A percentile compares a stretch with the other conserved stretches of the same genome.
These are phyloP conservation scores for Eudasyphora cyanicolor DNA, from an alignment of 2,888 invertebrate genomes.

Conservation along the genomic window DNA sequence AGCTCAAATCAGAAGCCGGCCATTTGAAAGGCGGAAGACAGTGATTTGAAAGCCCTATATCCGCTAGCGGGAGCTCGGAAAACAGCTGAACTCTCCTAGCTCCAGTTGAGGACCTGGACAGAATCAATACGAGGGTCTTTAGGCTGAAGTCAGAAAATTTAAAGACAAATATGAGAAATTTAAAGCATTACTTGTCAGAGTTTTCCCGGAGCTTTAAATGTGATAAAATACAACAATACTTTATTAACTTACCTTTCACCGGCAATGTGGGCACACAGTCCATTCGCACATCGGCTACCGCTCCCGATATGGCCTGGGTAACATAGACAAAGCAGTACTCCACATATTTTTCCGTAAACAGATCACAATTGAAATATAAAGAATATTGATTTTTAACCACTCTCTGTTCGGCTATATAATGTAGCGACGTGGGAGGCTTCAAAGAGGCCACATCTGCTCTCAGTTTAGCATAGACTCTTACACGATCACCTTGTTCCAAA, in stretches of 20 bases:
- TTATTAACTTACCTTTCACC: conserved; percentile 84
- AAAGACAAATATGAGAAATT: too few relatives aligned
- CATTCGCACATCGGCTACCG: conserved; percentile 91
- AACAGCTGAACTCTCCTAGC: too few relatives aligned
- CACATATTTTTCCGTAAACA: conserved; percentile 90
- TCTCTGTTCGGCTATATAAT: conserved; percentile 85
- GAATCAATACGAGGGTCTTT: too few relatives aligned
- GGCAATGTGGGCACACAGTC: conserved; percentile 92
- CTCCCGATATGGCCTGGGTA: conserved; percentile 91
- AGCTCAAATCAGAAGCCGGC: too few relatives aligned
- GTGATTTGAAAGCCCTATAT: too few relatives aligned
- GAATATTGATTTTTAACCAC: conserved; percentile 88
- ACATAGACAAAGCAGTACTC: conserved; percentile 95
- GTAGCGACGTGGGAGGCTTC: conserved; percentile 83
- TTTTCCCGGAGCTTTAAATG: too few relatives aligned
- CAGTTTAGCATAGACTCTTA: conserved; percentile 89
- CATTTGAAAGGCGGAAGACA: too few relatives aligned
- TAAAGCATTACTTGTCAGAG: too few relatives aligned
- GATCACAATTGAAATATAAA: conserved; percentile 88
- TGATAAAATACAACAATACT: too few relatives aligned
- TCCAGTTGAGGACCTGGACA: too few relatives aligned
- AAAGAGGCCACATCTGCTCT: conserved; percentile 86
- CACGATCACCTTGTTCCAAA: conserved; percentile 87
- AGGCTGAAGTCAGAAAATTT: too few relatives aligned
- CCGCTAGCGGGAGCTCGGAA: too few relatives aligned